Percentiles rank a stretch among this genome's conserved stretches.
phyloP scores from a whole-genome alignment of 2,888 invertebrate genomes.

The Ethmia dodecea region DNA sequence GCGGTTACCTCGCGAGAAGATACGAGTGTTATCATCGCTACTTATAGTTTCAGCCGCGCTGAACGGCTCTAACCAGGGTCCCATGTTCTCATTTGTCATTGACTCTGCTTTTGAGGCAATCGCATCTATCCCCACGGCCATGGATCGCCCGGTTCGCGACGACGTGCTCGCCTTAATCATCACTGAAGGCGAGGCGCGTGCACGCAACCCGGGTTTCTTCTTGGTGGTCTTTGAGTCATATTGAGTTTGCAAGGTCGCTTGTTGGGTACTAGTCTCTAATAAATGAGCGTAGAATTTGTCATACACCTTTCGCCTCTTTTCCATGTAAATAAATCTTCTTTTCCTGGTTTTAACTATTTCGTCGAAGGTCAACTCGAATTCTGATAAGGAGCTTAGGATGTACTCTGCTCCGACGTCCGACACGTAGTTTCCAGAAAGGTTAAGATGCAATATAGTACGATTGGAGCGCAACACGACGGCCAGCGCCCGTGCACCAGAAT shows the following conservation, averaged over 20 bases:
- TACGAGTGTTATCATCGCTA: constrained; percentile 5
- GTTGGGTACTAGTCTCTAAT: background rate
- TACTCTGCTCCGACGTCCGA: constrained; percentile 22
- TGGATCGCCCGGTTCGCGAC: background rate
- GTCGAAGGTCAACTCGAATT: constrained; percentile 22
- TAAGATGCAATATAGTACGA: constrained; percentile 26
- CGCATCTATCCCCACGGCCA: background rate
- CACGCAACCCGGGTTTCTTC: background rate
- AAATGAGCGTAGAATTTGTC: constrained; percentile 13
- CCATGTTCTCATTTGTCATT: constrained; percentile 17
- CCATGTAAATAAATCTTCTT: constrained; percentile 19
- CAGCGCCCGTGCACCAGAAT: constrained; percentile 24
- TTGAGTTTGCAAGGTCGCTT: no score
- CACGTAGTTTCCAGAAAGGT: constrained; percentile 28
- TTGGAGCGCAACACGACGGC: constrained; percentile 26
- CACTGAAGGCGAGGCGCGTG: background rate
- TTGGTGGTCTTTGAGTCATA: no score
- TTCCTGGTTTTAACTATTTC: constrained; percentile 20
- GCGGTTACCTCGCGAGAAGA: constrained; percentile 24
- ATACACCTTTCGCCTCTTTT: constrained; percentile 11
- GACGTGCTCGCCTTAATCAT: background rate
- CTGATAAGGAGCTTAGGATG: constrained; percentile 19
- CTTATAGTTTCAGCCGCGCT: constrained; percentile 14
- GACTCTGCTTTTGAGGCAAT: constrained; percentile 14
- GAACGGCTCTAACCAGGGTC: constrained; percentile 22